Base-by-base conservation (phyloP, 2,797 vertebrate species). In the Hapalemur alaotrensis region DNA sequence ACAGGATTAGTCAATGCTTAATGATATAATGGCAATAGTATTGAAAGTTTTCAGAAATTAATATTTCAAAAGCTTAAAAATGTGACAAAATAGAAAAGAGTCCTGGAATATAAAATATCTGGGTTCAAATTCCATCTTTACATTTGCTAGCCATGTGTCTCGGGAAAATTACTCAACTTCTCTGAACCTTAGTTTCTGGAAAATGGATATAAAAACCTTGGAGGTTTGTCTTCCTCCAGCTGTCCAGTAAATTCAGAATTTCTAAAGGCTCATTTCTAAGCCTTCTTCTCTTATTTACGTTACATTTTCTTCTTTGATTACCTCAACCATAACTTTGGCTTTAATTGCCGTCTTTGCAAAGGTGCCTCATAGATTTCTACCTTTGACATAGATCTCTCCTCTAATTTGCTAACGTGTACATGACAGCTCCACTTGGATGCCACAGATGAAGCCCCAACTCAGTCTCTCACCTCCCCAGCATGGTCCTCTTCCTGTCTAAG, bases 21-120 rank as follows among this genome's bases (percentile, higher is more conserved):
- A 76, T 61, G 13, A 97, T 83, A 95, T n/a, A 89, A 83, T 69
- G 30, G 65, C 4, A 89, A 63, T 70, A 89, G 89, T 72, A 75
- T 88, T 96, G 28, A 83, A 78, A 75, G 43, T 91, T 97, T 85
- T 89, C 52, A 95, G 75, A 88, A 95, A 48, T n/a, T 79, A 93
- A 96, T 59, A 89, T 89, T 86, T 93, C 65, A 94, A 89, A 85
- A 54, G 70, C 28, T 81, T 76, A 76, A 63, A 92, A 83, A 23
- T 38, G 12, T 81, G 89, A 80, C 79, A 23, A 5, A 32, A 25
- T 61, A 4, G 46, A 57, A 59, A n/a, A 69, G 76, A 52, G 8
- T 17, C 88, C 32, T 18, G 23, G 50, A 41, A 85, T 63, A 59
- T 67, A 48, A 93, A 88, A 89, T 32, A 32, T 50, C 12, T 32